Conservation (phyloP, 2,888 invertebrate genomes). For the Sthenelais limicola region DNA sequence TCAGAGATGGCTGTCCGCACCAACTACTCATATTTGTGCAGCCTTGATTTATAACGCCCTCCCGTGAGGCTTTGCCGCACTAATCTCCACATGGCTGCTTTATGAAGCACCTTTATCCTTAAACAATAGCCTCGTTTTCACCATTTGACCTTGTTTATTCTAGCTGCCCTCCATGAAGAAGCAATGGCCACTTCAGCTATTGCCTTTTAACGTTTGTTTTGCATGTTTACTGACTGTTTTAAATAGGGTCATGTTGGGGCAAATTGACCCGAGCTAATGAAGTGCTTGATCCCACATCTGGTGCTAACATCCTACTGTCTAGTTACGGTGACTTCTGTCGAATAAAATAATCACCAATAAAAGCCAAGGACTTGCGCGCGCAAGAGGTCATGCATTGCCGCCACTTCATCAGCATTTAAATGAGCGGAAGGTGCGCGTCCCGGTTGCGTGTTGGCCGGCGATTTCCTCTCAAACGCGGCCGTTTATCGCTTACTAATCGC, state of each 20-base stretch:
- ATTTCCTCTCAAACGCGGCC: conserved; percentile 2
- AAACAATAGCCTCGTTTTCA: no score
- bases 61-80: no score
- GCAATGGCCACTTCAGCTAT: no score
- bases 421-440: neutral
- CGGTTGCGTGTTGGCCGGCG: neutral
- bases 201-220: conserved; percentile 23
- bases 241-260: neutral
- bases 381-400: neutral
- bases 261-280: conserved; percentile 31
- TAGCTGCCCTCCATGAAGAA: no score
- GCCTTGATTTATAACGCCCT: no score
- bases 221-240: neutral
- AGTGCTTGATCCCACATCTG: conserved; percentile 35
- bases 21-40: no score
- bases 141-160: no score
- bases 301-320: neutral
- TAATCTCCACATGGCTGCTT: no score
- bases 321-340: conserved; percentile 13
- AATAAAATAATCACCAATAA: conserved; percentile 33
- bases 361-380: neutral
- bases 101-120: no score
- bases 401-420: conserved; percentile 15
- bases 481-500: neutral
- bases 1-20: no score